A percentile compares a stretch with the other conserved stretches of the same genome.
Conservation (phyloP, 2,888 invertebrate species). For the Orthonychiurus folsomi region DNA sequence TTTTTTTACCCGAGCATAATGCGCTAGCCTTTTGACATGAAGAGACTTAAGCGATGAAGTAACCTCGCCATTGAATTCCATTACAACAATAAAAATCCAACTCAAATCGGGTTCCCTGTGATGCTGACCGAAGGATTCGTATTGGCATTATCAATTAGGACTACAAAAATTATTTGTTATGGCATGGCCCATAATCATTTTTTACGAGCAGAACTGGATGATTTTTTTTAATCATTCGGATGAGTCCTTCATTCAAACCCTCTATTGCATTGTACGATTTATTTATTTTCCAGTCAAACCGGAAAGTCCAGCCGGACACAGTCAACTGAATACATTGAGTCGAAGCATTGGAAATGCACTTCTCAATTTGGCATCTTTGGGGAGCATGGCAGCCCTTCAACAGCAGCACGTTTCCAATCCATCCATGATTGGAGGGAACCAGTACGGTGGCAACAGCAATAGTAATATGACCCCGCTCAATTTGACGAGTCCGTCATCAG, state of each 20-base stretch:
- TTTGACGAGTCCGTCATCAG: constrained; percentile 13
- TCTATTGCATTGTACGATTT: constrained; percentile 2
- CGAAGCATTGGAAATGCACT: constrained; percentile 44
- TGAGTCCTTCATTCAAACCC: constrained; percentile 4
- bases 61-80: no score
- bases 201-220: neutral
- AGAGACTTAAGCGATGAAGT: no score
- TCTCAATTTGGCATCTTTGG: constrained; percentile 63
- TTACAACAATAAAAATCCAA: no score
- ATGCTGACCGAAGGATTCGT: no score
- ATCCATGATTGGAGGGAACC: constrained; percentile 8
- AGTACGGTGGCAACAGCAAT: constrained; percentile 18
- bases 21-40: no score
- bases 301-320: constrained; percentile 33
- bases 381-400: constrained; percentile 61
- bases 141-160: neutral
- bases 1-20: no score
- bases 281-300: constrained; percentile 35
- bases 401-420: constrained; percentile 6
- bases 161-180: neutral
- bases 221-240: neutral
- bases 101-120: no score
- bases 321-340: constrained; percentile 10
- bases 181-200: neutral
- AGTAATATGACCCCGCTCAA: constrained; percentile 21